These are phyloP conservation scores for Platycheirus albimanus DNA, from an alignment of 2,888 invertebrate species.

Conservation along the genomic window DNA sequence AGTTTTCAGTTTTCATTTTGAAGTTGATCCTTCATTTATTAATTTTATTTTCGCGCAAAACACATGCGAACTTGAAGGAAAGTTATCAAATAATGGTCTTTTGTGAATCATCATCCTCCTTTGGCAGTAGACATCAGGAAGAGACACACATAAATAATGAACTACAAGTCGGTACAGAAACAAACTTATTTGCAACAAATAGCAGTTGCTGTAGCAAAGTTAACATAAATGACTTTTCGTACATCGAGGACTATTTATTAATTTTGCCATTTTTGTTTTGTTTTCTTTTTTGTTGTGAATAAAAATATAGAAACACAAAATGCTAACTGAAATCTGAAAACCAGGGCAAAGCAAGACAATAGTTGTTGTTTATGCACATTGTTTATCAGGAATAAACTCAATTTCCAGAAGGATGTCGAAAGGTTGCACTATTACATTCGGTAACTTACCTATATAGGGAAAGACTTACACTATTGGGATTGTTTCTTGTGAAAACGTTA, in stretches of 20 bases:
- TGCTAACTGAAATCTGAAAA: slow-evolving; percentile 34
- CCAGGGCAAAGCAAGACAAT: slow-evolving; percentile 41
- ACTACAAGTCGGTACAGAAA: slow-evolving; percentile 9
- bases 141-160: slow-evolving; percentile 47
- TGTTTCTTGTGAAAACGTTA: background rate
- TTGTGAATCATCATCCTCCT: slow-evolving; percentile 40
- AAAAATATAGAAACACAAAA: too few relatives aligned
- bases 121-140: slow-evolving; percentile 17
- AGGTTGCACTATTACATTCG: background rate
- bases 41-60: slow-evolving; percentile 47
- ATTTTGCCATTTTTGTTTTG: slow-evolving; percentile 14
- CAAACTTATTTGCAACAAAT: slow-evolving; percentile 36
- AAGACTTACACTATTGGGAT: slow-evolving; percentile 3
- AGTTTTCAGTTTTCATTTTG: slow-evolving; percentile 40
- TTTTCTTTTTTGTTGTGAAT: background rate
- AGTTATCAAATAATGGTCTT: slow-evolving; percentile 42
- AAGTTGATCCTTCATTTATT: slow-evolving; percentile 51
- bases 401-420: slow-evolving; percentile 17
- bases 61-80: slow-evolving; percentile 36
- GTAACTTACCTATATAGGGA: slow-evolving; percentile 8
- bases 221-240: slow-evolving; percentile 42
- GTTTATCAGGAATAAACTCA: slow-evolving; percentile 43
- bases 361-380: slow-evolving; percentile 47
- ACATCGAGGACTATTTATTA: slow-evolving; percentile 38
- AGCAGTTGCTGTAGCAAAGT: slow-evolving; percentile 23